Percentiles rank a stretch among this genome's conserved stretches.
Evolutionary conservation across 1,140 invertebrate species (phyloP).

Genomic region (Antheraea mylitta): DNA sequence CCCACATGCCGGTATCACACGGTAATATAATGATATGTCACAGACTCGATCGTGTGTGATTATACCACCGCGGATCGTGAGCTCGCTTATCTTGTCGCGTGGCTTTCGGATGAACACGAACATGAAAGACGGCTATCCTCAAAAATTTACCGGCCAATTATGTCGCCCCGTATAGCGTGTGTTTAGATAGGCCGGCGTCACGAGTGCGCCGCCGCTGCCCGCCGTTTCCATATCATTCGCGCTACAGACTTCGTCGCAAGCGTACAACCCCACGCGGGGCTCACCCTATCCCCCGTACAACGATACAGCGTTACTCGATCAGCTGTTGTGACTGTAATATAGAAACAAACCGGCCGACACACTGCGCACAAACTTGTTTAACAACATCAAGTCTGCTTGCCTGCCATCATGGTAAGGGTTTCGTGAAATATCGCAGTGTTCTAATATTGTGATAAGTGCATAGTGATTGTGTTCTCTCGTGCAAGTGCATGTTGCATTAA

Average conservation of each 20-base stretch:
- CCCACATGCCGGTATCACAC: constrained; percentile 44
- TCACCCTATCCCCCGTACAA: constrained; percentile 31
- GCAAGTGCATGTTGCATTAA: constrained; percentile 26
- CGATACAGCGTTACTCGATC: constrained; percentile 53
- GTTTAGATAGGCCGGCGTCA: constrained; percentile 55
- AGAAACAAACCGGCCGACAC: constrained; percentile 30
- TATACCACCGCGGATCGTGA: constrained; percentile 44
- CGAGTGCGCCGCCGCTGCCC: constrained; percentile 66
- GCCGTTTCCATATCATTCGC: constrained; percentile 62
- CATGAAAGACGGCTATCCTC: constrained; percentile 63
- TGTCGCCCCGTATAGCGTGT: constrained; percentile 49
- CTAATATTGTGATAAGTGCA: constrained; percentile 44
- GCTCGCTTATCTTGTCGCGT: constrained; percentile 59
- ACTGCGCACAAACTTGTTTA: constrained; percentile 29
- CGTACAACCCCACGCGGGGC: constrained; percentile 46
- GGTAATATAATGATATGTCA: constrained; percentile 38
- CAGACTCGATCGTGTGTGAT: constrained; percentile 44
- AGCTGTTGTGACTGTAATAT: constrained; percentile 54
- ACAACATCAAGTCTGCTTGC: constrained; percentile 27
- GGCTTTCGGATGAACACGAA: constrained; percentile 57
- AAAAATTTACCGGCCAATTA: constrained; percentile 61
- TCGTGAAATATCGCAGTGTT: constrained; percentile 46
- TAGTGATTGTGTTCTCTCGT: constrained; percentile 37
- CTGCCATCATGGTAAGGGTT: constrained; percentile 65
- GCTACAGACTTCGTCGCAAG: constrained; percentile 53